A percentile compares a stretch with the other conserved stretches of the same genome.
Conservation (phyloP, 2,888 invertebrate species). For the Gari tellinella region DNA sequence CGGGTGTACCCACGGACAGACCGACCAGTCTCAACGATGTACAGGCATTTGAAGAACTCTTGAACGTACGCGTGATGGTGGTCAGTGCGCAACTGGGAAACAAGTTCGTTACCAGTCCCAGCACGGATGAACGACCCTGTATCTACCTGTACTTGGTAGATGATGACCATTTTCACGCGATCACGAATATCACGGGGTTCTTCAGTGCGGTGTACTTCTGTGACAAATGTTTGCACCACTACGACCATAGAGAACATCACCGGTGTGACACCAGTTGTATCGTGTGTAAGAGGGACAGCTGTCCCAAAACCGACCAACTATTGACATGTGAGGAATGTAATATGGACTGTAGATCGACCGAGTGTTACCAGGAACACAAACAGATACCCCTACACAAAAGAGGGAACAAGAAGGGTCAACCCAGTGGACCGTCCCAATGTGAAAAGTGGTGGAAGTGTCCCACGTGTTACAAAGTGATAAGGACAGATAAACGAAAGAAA, state of each 20-base stretch:
- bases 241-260: constrained; percentile 4
- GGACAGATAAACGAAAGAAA: no score
- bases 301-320: constrained; percentile 18
- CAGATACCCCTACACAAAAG: no score
- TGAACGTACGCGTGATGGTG: constrained; percentile 18
- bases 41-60: constrained; percentile 14
- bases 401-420: no score
- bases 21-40: constrained; percentile 18
- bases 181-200: no score
- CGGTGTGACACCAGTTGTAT: constrained; percentile 16
- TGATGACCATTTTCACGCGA: no score
- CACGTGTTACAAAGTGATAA: no score
- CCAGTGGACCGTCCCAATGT: no score
- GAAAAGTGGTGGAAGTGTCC: no score
- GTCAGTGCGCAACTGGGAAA: constrained; percentile 25
- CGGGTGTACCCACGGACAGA: constrained; percentile 11
- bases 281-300: constrained; percentile 20
- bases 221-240: constrained; percentile 5
- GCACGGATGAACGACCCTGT: constrained; percentile 13
- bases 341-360: constrained; percentile 25
- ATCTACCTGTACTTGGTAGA: constrained; percentile 28
- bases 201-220: constrained; percentile 25
- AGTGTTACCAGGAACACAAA: no score
- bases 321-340: constrained; percentile 26
- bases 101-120: no score